Evolutionary conservation across 2,797 vertebrate genomes (phyloP), one percentile per base, ranked within the genome.

Genomic region (Intellagama lesueurii): DNA sequence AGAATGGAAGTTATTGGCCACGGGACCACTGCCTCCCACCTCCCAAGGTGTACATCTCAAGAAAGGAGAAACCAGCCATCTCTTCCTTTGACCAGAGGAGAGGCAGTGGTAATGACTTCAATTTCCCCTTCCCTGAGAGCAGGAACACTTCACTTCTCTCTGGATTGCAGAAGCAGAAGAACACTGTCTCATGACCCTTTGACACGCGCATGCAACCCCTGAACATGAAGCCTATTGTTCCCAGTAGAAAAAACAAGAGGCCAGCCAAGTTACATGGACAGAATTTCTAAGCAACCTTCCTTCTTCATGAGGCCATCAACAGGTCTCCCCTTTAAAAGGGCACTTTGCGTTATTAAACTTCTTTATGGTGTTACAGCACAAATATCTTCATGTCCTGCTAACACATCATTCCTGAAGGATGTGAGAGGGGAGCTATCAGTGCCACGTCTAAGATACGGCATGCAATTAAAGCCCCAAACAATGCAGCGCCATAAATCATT

Each of bases 391-490:
- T 94, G 92, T 93, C 89, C 92, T 81, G 12, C 91, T 95, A 94
- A 94, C 93, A 92, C 56, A 95, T 95, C 95, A 95, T 94, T 95
- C 94, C 93, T 94, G 87, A 80, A 80, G 68, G 79, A 35, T 9
- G 26, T 32, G 35, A 56, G 87, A 92, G 92, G 92, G 91, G 89
- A 85, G 88, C 95, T 95, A 94, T 91, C 95, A 92, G 90, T 79
- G 91, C 68, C 86, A 92, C 73, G 89, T 93, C 95, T 90, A 73
- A 94, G 92, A 93, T 94, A 82, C 93, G 94, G 94, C 91, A 90
- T 80, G 93, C 95, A 96, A 96, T 95, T 95, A 96, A 93, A 94
- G 93, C 92, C 93, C 91, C 69, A 94, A 96, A 94, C 94, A 95
- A 95, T 95, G 4, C 90, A 78, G 86, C 90, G 81, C 93, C 90